Conservation (phyloP, 2,113 vertebrate species). For the Acrocephalus kingi region DNA sequence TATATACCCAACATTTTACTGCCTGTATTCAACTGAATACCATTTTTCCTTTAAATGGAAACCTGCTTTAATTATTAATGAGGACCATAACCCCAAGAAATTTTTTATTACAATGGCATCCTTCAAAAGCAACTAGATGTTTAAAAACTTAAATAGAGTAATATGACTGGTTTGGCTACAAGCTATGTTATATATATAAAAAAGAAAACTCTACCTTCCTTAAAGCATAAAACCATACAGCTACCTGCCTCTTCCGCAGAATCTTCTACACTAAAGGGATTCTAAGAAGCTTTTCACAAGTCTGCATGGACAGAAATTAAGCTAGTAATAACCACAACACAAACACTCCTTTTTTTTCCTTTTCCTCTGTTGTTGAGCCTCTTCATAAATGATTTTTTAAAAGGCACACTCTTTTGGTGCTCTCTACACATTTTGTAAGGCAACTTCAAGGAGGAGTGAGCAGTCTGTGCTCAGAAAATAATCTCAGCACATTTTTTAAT, state of each 20-base stretch:
- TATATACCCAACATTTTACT: constrained; percentile 18
- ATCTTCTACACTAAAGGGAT: not conserved
- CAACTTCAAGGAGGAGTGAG: not conserved
- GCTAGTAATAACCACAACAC: not conserved
- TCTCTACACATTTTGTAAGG: not conserved
- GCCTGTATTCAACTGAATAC: not conserved
- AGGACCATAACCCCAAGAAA: not conserved
- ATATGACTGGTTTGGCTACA: not conserved
- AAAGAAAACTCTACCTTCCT: not conserved
- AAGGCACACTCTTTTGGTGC: not conserved
- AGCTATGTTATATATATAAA: not conserved
- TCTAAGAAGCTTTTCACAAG: constrained; percentile 3
- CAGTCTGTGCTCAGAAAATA: not conserved
- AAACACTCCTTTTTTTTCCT: accelerated
- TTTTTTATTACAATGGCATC: not conserved
- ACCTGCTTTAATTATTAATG: constrained; percentile 23
- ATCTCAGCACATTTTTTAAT: not conserved
- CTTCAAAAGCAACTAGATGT: constrained; percentile 26
- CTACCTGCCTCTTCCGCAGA: not conserved
- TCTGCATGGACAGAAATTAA: not conserved
- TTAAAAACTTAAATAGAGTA: constrained; percentile 38
- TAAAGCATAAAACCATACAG: not conserved
- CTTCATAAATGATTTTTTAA: not conserved
- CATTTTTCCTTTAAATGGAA: constrained; percentile 32
- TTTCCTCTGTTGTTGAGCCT: not conserved